Evolutionary conservation across 2,888 invertebrate species (phyloP), one percentile per base, ranked within the genome.

Genomic region (Leptinotarsa peninsularis): DNA sequence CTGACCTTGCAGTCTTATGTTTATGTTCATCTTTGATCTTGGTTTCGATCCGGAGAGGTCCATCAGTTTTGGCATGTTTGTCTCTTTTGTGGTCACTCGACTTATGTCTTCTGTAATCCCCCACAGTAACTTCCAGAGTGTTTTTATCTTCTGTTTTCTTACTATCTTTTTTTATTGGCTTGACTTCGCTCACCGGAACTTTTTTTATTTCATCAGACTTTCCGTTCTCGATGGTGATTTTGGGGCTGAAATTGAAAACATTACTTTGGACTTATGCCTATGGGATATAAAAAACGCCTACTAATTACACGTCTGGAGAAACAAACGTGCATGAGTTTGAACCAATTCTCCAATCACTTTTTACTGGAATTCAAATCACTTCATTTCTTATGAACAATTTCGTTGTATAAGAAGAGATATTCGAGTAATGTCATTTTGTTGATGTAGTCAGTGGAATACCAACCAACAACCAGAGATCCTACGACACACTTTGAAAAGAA

Each of bases 201-300:
- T 81, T 83, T 75, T 81, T 84, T 3, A 78, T 54, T 5, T 83
- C 83, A 66, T 86, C 85, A 18, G 82, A 81, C 68, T 83, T 81
- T n/a, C 86, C 88, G 71, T 84, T 87, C 83, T 88, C 88, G 49
- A 88, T 88, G 33, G 81, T 88, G n/a, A 88, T 88, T 78, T 86
- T 87, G 1, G 88, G 88, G 74, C 88, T 88, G 77, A 63, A 84
- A 84, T 49, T 21, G 7, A 52, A 66, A 72, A 71, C n/a, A 67
- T 49, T 54, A 76, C 18, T 58, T 17, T 58, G 58, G 4, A 21
- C 4, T 17, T 14, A 66, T 66, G 66, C 49, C 23, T 58, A 27
- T 18, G 49, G 67, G 49, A 15, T 58, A 60, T 27, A 50, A 3
- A 27, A 14, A 27, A 5, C 17, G 4, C 17, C 5, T 52, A 5